Evolutionary conservation across 2,888 invertebrate species (phyloP), one percentile per base, ranked within the genome.

Genomic region (Spodoptera picta): DNA sequence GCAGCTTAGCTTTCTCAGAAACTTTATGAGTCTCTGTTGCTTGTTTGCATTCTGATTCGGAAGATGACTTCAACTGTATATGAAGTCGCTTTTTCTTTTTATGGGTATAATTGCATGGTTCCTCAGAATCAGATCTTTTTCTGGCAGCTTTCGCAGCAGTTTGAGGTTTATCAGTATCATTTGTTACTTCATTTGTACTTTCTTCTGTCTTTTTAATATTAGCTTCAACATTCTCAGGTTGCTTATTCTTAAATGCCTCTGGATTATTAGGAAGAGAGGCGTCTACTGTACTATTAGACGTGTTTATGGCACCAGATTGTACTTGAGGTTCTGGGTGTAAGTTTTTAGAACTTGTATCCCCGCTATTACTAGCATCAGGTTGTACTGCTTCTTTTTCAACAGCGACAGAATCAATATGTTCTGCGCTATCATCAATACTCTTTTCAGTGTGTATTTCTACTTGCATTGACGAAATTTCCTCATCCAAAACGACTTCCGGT

Each of bases 261-360:
- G 90, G 94, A 73, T 94, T 94, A 70, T 91, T 92, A 23, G 94
- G 94, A 44, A 94, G 81, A 27, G 86, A 76, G 14, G 89, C 83
- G 70, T 93, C 93, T 54, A 84, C 75, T 41, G 86, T 86, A 4
- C 73, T 82, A 67, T 76, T 87, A 7, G 87, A 84, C 51, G 63
- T 71, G 60, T 81, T 85, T 71, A 85, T 71, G 41, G 64, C 71
- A 36, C 43, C 45, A 31, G 69, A 64, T 36, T 62, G 60, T 47
- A 47, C 43, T 57, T 47, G 44, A 24, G 44, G 42, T 53, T 69
- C 69, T 36, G 65, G 45, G 19, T 73, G 58, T 41, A 69, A 49
- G 55, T 58, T 58, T 48, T 60, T 65, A 57, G 61, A 52, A 49
- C 42, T 19, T 63, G 53, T 36, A 46, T 60, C 50, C 23, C 57